Base-by-base conservation (phyloP, 2,113 vertebrate genomes). In the Spermophilus dauricus region DNA sequence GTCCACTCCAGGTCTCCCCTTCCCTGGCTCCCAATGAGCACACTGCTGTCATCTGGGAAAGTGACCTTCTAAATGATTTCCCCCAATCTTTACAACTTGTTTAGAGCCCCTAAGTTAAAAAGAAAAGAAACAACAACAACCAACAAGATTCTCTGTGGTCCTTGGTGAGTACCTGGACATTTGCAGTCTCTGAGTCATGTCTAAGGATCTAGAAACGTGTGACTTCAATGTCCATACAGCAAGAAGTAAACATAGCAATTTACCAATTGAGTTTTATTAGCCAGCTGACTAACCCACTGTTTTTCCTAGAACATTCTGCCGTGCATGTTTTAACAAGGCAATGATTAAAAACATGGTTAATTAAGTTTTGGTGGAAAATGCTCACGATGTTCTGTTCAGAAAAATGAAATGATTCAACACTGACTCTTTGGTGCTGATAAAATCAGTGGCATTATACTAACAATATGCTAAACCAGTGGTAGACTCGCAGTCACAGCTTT, bases 311-410 rank as follows among this genome's bases (percentile, higher is more conserved):
- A 96, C 42, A 89, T n/a, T 86, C 78, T 90, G 91, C 72, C 53
- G 58, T 67, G 37, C 32, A 70, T 63, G 82, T 96, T 95, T 93
- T 95, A 69, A 22, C 80, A 80, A 70, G 93, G 89, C 75, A 34
- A 86, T 67, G 86, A 93, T 96, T 91, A 95, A 37, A 96, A 91
- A 81, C 95, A 22, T 82, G 39, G 77, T 93, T 88, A 94, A 97
- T 85, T 51, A 22, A 28, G 69, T 96, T 93, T 95, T 91, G 92
- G 77, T 96, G 34, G 42, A 95, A 94, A 97, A 83, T 69, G 45
- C 78, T 94, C 86, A 86, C 4, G 3, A 86, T 82, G 42, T 18
- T 85, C 65, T 92, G 75, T 93, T 97, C 61, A 93, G 4, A 53
- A 84, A 96, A 58, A 8, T 89, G 37, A 37, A 63, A 80, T 94